Conservation (phyloP, 2,888 invertebrate species). For the Coelinius sp. region DNA sequence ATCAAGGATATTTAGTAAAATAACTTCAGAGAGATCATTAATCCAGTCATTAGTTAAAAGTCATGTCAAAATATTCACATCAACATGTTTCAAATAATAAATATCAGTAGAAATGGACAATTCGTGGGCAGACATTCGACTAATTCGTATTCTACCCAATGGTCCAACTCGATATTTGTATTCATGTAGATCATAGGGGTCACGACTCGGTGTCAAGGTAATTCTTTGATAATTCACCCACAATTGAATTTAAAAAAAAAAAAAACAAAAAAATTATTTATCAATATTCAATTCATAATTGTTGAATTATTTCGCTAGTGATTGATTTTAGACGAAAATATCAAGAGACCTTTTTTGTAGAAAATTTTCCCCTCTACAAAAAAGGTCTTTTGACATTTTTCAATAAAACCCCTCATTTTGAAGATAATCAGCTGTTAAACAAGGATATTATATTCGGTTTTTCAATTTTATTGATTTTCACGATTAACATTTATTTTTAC, state of each 20-base stretch:
- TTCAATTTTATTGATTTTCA: background rate
- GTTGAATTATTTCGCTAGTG: too few species aligned
- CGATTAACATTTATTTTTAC: background rate
- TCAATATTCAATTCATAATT: too few species aligned
- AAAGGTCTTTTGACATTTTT: background rate
- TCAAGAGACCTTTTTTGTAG: too few species aligned
- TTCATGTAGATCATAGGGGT: constrained; percentile 44
- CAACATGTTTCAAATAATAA: constrained; percentile 21
- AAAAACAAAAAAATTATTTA: too few species aligned
- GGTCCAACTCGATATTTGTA: constrained; percentile 38
- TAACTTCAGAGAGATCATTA: background rate
- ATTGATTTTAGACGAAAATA: too few species aligned
- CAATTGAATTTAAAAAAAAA: background rate
- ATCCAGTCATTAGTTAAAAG: background rate
- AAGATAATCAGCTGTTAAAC: background rate
- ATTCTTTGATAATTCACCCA: constrained; percentile 23
- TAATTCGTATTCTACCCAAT: constrained; percentile 35
- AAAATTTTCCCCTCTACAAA: background rate
- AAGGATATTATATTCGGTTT: background rate
- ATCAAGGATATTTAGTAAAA: background rate
- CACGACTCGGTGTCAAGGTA: constrained; percentile 47
- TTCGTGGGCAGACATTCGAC: background rate
- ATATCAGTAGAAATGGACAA: background rate
- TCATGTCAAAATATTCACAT: constrained; percentile 6
- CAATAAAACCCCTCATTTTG: background rate